Conservation (phyloP, 2,113 vertebrate species). For the Lethenteron reissneri region DNA sequence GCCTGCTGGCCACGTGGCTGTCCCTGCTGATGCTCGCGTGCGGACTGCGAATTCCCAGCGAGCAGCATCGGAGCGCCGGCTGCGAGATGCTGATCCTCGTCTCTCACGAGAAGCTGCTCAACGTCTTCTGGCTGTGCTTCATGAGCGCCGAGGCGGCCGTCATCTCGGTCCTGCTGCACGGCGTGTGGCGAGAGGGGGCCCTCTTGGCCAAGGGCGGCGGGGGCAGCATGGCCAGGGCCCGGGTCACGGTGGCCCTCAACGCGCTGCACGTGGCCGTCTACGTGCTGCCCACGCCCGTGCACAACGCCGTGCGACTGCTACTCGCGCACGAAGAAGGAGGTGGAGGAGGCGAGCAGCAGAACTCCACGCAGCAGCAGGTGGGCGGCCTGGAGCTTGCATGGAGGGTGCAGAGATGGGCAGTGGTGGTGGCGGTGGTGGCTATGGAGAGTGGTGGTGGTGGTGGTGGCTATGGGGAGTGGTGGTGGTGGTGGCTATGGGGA, state of each 20-base stretch:
- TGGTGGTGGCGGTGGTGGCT: no score
- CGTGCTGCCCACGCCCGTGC: constrained; percentile 1
- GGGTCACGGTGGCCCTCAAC: not conserved
- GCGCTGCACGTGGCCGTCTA: not conserved
- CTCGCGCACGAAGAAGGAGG: not conserved
- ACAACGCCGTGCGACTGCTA: not conserved
- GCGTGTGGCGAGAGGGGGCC: constrained; percentile 3
- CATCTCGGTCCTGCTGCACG: not conserved
- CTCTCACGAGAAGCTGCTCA: not conserved
- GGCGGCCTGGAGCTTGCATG: no score
- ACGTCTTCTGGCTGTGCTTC: not conserved
- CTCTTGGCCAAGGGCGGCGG: not conserved
- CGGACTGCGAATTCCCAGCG: no score
- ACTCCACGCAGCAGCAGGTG: no score
- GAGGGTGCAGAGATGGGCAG: no score
- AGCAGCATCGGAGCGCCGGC: no score
- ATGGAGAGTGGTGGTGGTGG: no score
- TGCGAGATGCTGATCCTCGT: constrained; percentile 3
- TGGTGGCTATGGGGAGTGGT: no score
- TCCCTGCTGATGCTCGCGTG: no score
- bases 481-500: no score
- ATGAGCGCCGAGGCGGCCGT: not conserved
- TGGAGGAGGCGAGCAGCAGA: not conserved
- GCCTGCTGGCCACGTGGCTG: no score
- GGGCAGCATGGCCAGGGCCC: not conserved